A percentile compares a stretch with the other conserved stretches of the same genome.
Conservation (phyloP, 2,888 invertebrate genomes). For the Metellina segmentata region DNA sequence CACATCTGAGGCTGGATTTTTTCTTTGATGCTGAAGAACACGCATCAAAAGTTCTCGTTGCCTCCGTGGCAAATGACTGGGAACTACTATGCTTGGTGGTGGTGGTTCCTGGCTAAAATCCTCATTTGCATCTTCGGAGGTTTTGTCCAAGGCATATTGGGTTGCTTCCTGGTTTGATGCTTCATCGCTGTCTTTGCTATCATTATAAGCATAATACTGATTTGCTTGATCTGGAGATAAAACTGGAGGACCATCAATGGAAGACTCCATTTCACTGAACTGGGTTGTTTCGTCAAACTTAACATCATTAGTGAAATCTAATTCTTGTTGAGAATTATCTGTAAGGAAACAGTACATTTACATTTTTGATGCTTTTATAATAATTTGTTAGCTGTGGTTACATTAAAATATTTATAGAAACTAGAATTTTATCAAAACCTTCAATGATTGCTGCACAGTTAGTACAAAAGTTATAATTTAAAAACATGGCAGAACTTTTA, state of each 20-base stretch:
- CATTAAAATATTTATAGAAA: background rate
- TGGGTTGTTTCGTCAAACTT: conserved; percentile 73
- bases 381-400: too few relatives aligned
- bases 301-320: conserved; percentile 65
- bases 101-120: conserved; percentile 11
- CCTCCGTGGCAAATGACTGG: conserved; percentile 85
- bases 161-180: conserved; percentile 12
- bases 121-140: background rate
- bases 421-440: too few relatives aligned
- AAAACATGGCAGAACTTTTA: too few relatives aligned
- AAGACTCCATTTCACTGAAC: conserved; percentile 73
- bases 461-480: background rate
- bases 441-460: too few relatives aligned
- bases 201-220: background rate
- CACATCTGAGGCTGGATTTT: conserved; percentile 79
- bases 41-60: conserved; percentile 86
- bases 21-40: conserved; percentile 85
- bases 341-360: background rate
- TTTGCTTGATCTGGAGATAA: conserved; percentile 4
- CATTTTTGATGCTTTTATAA: background rate
- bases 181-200: conserved; percentile 24
- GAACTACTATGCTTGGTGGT: conserved; percentile 79
- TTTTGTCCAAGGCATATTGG: background rate
- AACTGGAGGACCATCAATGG: conserved; percentile 25
- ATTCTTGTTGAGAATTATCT: conserved; percentile 38